Evolutionary conservation across 1,140 invertebrate genomes (phyloP).

Genomic region (Dendrolimus punctatus): DNA sequence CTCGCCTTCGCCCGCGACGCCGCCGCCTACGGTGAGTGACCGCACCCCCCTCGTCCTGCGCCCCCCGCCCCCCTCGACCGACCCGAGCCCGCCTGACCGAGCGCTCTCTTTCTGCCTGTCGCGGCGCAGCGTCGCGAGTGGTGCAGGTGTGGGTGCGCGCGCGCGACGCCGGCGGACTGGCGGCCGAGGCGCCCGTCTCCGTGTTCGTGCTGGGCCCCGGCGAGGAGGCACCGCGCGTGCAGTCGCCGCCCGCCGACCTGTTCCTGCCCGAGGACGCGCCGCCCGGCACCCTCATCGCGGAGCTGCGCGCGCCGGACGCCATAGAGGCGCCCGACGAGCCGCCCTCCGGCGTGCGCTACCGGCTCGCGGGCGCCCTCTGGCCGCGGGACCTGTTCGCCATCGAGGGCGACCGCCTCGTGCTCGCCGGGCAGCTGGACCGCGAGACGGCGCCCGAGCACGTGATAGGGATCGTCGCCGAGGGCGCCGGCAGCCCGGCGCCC

Average conservation of each 20-base stretch:
- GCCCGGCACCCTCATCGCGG: slow-evolving; percentile 39
- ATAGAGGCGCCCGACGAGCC: slow-evolving; percentile 4
- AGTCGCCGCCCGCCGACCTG: slow-evolving; percentile 81
- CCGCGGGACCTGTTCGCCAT: slow-evolving; percentile 82
- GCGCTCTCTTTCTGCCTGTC: slow-evolving; percentile 8
- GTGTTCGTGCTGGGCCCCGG: slow-evolving; percentile 82
- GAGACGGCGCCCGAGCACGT: slow-evolving; percentile 82
- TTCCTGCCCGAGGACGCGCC: slow-evolving; percentile 85
- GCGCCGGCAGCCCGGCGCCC: slow-evolving; percentile 81
- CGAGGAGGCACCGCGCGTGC: slow-evolving; percentile 81
- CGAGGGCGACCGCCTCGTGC: slow-evolving; percentile 79
- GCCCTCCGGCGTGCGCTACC: slow-evolving; percentile 54
- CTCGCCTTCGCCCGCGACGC: slow-evolving; percentile 76
- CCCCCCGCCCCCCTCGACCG: not conserved
- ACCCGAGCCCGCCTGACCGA: not conserved
- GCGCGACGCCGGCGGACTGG: slow-evolving; percentile 81
- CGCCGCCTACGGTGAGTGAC: slow-evolving; percentile 65
- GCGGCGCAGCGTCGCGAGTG: slow-evolving; percentile 80
- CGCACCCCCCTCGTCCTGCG: not conserved
- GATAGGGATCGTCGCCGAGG: slow-evolving; percentile 87
- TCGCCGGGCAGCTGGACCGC: slow-evolving; percentile 83
- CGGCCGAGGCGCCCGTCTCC: slow-evolving; percentile 83
- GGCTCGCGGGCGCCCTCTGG: slow-evolving; percentile 75
- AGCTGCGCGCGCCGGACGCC: slow-evolving; percentile 66
- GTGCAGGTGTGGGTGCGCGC: slow-evolving; percentile 93